These are phyloP conservation scores for Aurelia sp. DNA, from an alignment of 30 jellyfish, hydroid and myxozoan species.

Conservation along the genomic window DNA sequence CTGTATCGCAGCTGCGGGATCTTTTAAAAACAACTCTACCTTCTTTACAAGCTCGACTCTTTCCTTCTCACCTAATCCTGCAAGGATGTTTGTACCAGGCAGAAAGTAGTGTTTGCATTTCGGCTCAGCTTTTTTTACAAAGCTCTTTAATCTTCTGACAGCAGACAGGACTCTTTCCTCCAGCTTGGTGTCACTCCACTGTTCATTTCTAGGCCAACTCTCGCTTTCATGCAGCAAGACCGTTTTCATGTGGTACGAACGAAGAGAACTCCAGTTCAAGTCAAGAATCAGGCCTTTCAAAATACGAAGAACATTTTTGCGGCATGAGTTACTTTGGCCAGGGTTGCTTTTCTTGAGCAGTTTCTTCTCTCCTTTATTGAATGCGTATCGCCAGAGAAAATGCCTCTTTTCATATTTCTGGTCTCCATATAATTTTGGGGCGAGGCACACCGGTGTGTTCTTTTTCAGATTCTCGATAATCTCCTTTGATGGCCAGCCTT, in stretches of 20 bases:
- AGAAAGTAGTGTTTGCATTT: slow-evolving; percentile 37
- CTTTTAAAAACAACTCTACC: slow-evolving; percentile 3
- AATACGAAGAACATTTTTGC: slow-evolving; percentile 31
- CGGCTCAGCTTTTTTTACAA: slow-evolving; percentile 5
- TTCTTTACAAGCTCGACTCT: background rate
- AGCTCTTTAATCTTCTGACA: slow-evolving; percentile 22
- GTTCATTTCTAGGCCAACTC: slow-evolving; percentile 38
- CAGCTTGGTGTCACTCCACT: slow-evolving; percentile 38
- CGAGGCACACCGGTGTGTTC: slow-evolving; percentile 24
- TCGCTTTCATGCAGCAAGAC: slow-evolving; percentile 65
- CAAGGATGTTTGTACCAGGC: slow-evolving; percentile 22
- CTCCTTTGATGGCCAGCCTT: slow-evolving; percentile 36
- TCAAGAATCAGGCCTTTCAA: slow-evolving; percentile 19
- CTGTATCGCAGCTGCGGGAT: slow-evolving; percentile 14
- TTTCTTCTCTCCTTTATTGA: slow-evolving; percentile 25
- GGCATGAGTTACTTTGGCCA: slow-evolving; percentile 19
- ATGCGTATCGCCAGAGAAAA: slow-evolving; percentile 34
- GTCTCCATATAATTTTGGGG: slow-evolving; percentile 29
- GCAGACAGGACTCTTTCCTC: slow-evolving; percentile 33
- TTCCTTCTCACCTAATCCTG: slow-evolving; percentile 1
- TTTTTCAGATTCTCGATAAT: slow-evolving; percentile 1
- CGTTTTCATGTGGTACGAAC: slow-evolving; percentile 60
- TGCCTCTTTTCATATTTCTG: slow-evolving; percentile 3
- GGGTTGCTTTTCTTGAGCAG: slow-evolving; percentile 11
- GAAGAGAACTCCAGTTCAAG: slow-evolving; percentile 14